Evolutionary conservation across 2,888 invertebrate species (phyloP), one percentile per base, ranked within the genome.

Genomic region (Adelognathus sp.): DNA sequence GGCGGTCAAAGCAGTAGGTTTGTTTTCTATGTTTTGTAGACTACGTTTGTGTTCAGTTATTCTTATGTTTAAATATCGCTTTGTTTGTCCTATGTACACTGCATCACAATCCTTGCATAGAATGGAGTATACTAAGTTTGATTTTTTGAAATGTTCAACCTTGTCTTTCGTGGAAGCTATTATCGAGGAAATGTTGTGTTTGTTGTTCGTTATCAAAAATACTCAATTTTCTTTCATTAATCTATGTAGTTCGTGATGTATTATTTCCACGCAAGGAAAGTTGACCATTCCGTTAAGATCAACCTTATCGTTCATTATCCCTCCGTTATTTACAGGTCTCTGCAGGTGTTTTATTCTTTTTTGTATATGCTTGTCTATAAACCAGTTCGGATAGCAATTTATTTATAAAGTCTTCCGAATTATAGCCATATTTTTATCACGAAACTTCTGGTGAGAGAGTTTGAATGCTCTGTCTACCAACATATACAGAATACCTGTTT

Each of bases 371-470:
- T 36, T 14, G 11, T 18, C 7, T 31, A 16, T 31, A 4, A 54
- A 16, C 18, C 6, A n/a, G 14, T 6, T 5, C 0, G 76, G 76
- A n/a, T 71, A 60, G 1, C 39, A 54, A 33, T 76, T 76, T 1
- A n/a, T 1, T n/a, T 11, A 11, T 1, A 76, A 21, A 0, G 50
- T 71, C 2, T 44, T 31, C 2, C 14, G 29, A 0, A 76, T 58
- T 41, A 76, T 11, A 1, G 21, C 24, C 4, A 70, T n/a, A 16
- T 76, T 71, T 7, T 64, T 46, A n/a, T 58, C 6, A 9, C 56
- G 24, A 14, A 69, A 60, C 7, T 1, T n/a, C 11, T 50, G 4
- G 9, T 75, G 31, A 1, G 50, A 16, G 9, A 67, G 24, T 24
- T 14, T 36, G 7, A 58, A 9, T 1, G 33, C 58, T 36, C 75